Conservation (phyloP, 2,888 invertebrate species). For the Chymomyza fuscimana region DNA sequence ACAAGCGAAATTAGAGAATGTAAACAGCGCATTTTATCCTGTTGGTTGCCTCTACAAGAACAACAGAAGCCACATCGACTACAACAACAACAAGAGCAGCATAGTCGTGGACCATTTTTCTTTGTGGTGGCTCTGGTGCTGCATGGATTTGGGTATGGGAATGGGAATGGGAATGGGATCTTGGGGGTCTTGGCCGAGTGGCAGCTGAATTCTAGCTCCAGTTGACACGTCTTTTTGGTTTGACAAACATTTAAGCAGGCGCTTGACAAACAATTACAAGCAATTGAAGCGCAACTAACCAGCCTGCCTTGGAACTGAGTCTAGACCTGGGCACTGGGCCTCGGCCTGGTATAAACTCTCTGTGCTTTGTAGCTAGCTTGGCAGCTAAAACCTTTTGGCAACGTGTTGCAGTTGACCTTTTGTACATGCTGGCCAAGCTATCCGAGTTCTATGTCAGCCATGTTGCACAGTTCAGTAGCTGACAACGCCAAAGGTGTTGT, state of each 20-base stretch:
- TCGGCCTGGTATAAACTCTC: no score
- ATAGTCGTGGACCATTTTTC: constrained; percentile 58
- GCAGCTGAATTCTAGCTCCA: constrained; percentile 35
- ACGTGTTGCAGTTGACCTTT: constrained; percentile 9
- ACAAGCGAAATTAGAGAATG: constrained; percentile 75
- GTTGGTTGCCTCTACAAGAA: constrained; percentile 54
- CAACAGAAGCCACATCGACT: constrained; percentile 13
- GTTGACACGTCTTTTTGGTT: constrained; percentile 58
- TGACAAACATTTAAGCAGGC: constrained; percentile 61
- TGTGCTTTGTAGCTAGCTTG: constrained; percentile 23
- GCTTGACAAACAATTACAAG: constrained; percentile 49
- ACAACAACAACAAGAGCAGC: constrained; percentile 21
- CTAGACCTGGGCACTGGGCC: background rate
- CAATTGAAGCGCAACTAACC: constrained; percentile 4
- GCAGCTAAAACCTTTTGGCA: constrained; percentile 45
- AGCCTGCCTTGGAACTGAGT: background rate
- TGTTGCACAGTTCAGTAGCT: constrained; percentile 1
- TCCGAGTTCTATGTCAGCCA: background rate
- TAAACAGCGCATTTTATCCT: constrained; percentile 74
- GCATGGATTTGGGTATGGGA: constrained; percentile 18
- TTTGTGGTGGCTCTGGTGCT: constrained; percentile 33
- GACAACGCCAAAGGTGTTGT: background rate
- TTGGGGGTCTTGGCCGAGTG: background rate
- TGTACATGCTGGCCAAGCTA: constrained; percentile 3
- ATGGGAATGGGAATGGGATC: constrained; percentile 7